Evolutionary conservation across 2,888 invertebrate genomes (phyloP), one percentile per base, ranked within the genome.

Genomic region (Drosophila antonietae): DNA sequence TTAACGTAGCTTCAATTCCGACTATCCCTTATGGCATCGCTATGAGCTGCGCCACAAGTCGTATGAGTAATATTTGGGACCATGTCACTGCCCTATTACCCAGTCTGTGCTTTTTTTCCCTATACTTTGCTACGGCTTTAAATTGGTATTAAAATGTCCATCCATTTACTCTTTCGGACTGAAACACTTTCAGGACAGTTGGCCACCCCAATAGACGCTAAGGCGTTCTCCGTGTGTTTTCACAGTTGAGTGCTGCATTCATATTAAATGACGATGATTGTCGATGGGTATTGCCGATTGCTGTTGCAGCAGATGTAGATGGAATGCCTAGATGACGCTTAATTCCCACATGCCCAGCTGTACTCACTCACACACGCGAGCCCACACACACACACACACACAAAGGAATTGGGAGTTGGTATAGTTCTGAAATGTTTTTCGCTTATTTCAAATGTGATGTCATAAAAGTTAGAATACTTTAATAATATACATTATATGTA

Each of bases 81-180:
- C 53, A 15, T 51, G 52, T 33, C 47, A 53, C 14, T 20, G 56
- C 3, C 31, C 23, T n/a, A 33, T 55, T 59, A 31, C 12, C 33
- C 52, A 10, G 6, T n/a, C 35, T 35, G 8, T 46, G 12, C 15
- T 31, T 28, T 28, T 28, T 28, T 15, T 20, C 37, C 15, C 6
- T 14, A 33, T 68, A 44, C 39, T 39, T 55, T 65, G 51, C 14
- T n/a, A 33, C 15, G 56, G 1, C 35, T 55, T 43, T 55, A 87
- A 86, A 78, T 79, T 84, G 88, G 89, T 89, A 89, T 89, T 73
- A 84, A 83, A 83, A 72, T 81, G 83, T 84, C 84, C 59, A 68
- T 51, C 71, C 71, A 71, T 81, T 71, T 51, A 67, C 60, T 76
- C 71, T 60, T 60, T 53, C 63, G 53, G 59, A 28, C 28, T 23